A percentile compares a stretch with the other conserved stretches of the same genome.
These are phyloP conservation scores for Macrostomum cliftonense DNA, from an alignment of 2,888 invertebrate species.

Conservation along the genomic window DNA sequence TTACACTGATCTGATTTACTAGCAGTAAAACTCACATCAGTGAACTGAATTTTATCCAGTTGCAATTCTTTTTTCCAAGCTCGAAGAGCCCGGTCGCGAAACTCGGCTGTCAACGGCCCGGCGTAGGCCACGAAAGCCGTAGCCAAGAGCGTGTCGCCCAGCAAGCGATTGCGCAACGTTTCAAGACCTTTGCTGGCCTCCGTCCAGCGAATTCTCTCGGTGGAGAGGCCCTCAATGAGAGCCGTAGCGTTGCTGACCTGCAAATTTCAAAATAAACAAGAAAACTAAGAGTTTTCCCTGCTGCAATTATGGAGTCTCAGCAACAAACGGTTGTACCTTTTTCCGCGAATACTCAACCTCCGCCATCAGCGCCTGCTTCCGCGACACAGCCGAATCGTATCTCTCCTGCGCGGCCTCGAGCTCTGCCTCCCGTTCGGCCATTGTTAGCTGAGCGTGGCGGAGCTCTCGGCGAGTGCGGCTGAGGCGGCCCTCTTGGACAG, in stretches of 20 bases:
- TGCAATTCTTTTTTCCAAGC: conserved; percentile 71
- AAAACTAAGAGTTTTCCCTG: too few relatives aligned
- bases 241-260: conserved; percentile 81
- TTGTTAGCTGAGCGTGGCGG: conserved; percentile 62
- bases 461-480: conserved; percentile 77
- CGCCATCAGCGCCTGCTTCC: conserved; percentile 65
- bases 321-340: conserved; percentile 45
- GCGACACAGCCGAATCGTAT: conserved; percentile 75
- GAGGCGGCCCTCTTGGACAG: conserved; percentile 56
- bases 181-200: conserved; percentile 79
- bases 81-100: conserved; percentile 57
- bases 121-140: conserved; percentile 86
- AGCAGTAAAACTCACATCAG: conserved; percentile 40
- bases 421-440: conserved; percentile 73
- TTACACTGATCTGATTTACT: too few relatives aligned
- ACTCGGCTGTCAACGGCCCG: conserved; percentile 90
- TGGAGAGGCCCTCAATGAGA: conserved; percentile 76
- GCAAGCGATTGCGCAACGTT: conserved; percentile 57
- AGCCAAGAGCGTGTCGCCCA: conserved; percentile 77
- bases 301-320: too few relatives aligned
- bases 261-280: too few relatives aligned
- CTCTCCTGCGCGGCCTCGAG: conserved; percentile 70
- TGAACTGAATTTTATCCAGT: conserved; percentile 60
- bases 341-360: conserved; percentile 75
- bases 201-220: conserved; percentile 82